Evolutionary conservation across 2,888 invertebrate species (phyloP).

Genomic region (Pachliopta kotzebuea): DNA sequence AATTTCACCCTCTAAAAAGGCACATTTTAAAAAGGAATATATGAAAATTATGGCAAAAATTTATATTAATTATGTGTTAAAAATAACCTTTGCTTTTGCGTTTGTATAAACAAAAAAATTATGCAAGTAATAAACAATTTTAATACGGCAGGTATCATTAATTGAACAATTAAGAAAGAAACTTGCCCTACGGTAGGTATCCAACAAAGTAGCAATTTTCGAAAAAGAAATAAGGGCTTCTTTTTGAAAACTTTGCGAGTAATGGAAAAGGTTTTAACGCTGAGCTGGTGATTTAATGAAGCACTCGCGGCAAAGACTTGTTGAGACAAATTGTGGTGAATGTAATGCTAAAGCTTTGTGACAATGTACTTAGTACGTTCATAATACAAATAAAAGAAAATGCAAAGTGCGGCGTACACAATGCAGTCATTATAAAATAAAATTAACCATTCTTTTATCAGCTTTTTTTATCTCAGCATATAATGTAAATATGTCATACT

Average conservation of each 20-base stretch:
- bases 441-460: no score
- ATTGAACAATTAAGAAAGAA: no score
- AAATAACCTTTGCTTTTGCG: no score
- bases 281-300: constrained; percentile 21
- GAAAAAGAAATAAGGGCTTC: not conserved
- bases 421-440: not conserved
- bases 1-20: no score
- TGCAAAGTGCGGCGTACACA: not conserved
- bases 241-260: constrained; percentile 1
- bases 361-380: not conserved
- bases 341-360: constrained; percentile 14
- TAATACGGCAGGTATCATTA: no score
- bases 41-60: no score
- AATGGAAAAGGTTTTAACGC: constrained; percentile 22
- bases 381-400: constrained; percentile 4
- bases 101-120: no score
- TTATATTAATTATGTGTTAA: no score
- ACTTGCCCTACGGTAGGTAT: not conserved
- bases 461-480: no score
- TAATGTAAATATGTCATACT: not conserved
- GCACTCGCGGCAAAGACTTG: constrained; percentile 19
- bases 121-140: no score
- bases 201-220: not conserved
- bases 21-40: no score
- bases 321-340: constrained; percentile 16